These are phyloP conservation scores for Antidorcas marsupialis DNA, from an alignment of 2,113 vertebrate species.

Conservation along the genomic window DNA sequence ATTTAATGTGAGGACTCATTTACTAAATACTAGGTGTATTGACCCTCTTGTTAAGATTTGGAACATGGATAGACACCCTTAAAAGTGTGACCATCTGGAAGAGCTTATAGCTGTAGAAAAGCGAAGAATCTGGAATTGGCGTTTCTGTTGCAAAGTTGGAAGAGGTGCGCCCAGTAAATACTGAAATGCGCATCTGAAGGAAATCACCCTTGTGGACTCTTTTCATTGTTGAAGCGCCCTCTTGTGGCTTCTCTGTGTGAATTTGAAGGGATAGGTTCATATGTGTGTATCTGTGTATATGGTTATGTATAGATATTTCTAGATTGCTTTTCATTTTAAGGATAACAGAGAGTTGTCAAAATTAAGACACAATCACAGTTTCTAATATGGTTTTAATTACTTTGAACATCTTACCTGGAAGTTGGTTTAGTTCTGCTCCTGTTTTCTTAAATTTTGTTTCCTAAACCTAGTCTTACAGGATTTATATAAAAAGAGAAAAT, in stretches of 20 bases:
- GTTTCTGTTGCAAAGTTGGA: conserved; percentile 13
- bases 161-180: neutral
- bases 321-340: conserved; percentile 38
- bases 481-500: conserved; percentile 23
- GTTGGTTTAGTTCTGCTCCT: neutral
- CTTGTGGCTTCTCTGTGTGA: conserved; percentile 34
- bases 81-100: conserved; percentile 11
- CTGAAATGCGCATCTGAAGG: neutral
- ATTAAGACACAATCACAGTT: neutral
- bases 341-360: neutral
- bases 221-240: conserved; percentile 6
- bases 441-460: neutral
- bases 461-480: neutral
- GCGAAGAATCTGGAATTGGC: neutral
- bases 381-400: neutral
- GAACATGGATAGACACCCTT: neutral
- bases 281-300: neutral
- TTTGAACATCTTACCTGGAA: neutral
- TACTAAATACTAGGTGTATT: neutral
- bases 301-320: neutral
- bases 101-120: conserved; percentile 1
- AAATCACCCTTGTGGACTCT: neutral
- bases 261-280: neutral
- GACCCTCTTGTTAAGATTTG: conserved; percentile 4
- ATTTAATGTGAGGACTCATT: neutral